phyloP scores from a whole-genome alignment of 2,113 vertebrate species.

The Callithrix jacchus region DNA sequence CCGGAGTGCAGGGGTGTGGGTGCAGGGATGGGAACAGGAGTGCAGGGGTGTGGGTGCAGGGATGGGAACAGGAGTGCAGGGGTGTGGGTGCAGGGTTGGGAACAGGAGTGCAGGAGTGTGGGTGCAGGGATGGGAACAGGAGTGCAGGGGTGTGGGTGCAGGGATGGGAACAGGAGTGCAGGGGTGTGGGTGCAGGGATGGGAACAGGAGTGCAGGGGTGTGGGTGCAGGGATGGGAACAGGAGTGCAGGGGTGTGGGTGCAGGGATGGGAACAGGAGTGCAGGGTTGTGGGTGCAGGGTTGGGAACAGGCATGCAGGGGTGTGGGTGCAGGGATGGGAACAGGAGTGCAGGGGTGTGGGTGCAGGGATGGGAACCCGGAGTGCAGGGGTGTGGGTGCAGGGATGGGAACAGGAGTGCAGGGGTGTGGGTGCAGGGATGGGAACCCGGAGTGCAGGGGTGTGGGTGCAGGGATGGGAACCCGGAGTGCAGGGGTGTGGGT shows the following conservation, averaged over 20 bases:
- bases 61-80: neutral
- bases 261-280: neutral
- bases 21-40: neutral
- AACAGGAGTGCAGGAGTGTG: too few species aligned
- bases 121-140: accelerated
- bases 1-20: neutral
- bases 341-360: neutral
- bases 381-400: neutral
- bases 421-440: neutral
- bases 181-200: accelerated
- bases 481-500: neutral
- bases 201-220: neutral
- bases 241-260: neutral
- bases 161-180: neutral
- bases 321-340: neutral
- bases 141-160: accelerated
- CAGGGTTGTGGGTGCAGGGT: neutral
- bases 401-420: neutral
- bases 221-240: accelerated
- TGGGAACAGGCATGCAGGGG: neutral
- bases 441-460: neutral
- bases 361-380: neutral
- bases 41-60: accelerated
- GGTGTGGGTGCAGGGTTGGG: neutral
- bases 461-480: neutral